A percentile compares a stretch with the other conserved stretches of the same genome.
Conservation (phyloP, 2,113 vertebrate species). For the Rhadina sibilatrix region DNA sequence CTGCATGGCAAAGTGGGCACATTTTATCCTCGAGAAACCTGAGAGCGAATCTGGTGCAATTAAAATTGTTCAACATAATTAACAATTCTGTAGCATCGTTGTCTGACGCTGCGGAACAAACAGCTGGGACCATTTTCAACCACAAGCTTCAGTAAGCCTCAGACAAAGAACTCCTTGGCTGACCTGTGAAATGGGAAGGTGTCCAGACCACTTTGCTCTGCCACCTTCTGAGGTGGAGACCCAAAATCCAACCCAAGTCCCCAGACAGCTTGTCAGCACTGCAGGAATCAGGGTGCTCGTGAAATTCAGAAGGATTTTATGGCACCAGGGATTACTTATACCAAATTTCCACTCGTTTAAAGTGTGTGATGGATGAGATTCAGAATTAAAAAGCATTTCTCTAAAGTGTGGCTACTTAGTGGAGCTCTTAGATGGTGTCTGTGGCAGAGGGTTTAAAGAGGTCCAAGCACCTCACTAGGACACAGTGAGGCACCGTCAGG, state of each 20-base stretch:
- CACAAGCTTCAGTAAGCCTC: neutral
- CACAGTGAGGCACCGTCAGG: neutral
- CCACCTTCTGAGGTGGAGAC: neutral
- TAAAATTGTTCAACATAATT: neutral
- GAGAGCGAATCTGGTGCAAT: neutral
- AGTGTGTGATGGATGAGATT: neutral
- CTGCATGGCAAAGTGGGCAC: fast-evolving
- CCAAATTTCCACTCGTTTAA: neutral
- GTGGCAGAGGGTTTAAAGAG: neutral
- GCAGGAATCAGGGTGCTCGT: neutral
- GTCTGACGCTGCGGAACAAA: neutral
- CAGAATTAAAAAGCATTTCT: neutral
- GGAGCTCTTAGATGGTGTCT: neutral
- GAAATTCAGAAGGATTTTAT: neutral
- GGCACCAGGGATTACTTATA: neutral
- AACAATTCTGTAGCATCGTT: neutral
- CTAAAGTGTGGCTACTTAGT: neutral
- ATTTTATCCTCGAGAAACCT: neutral
- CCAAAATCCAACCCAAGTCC: neutral
- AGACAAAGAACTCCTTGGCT: neutral
- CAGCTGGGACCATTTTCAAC: neutral
- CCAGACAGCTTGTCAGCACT: neutral
- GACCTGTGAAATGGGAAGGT: neutral
- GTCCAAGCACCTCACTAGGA: neutral
- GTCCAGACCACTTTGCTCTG: neutral